Base-by-base conservation (phyloP, 2,113 vertebrate species). In the Patagioenas fasciata region DNA sequence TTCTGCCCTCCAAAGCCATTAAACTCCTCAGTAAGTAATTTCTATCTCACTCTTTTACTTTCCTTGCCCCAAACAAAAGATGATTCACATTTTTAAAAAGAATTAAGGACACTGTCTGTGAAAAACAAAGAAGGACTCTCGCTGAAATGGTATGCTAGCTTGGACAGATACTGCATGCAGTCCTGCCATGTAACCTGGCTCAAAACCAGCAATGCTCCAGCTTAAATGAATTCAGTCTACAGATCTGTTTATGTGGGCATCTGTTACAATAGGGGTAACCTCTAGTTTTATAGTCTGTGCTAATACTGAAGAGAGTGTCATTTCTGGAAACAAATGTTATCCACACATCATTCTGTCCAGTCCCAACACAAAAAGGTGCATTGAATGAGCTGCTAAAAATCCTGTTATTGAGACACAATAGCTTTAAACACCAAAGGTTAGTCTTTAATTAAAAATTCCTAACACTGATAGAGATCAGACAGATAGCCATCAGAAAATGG, bases 111-210 rank as follows among this genome's bases (percentile, higher is more conserved):
- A 80, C 38, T 26, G 15, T 79, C 54, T 91, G 79, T 60, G 38
- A 91, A 89, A 95, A 95, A 82, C 66, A 87, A 94, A 88, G 86
- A 56, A 80, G 65, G 31, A 73, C 54, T 80, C 74, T 95, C 0
- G 24, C 42, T 73, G 74, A 89, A 93, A 82, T 72, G 62, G 62
- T 90, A 94, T 94, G 84, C 31, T 94, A 77, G 89, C 85, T 94
- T 95, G 94, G 91, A 91, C 29, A 82, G 67, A 94, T 77, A 75
- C n/a, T 65, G n/a, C 38, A 73, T 2, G 4, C 70, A 93, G 34
- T 67, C 74, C 74, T 82, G 70, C 91, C 91, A 87, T 89, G 54
- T 80, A 95, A 96, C 50, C 74, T 94, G 89, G 78, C 89, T 73
- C 58, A 87, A 69, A 82, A 94, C 80, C 92, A 94, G 85, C 71